Evolutionary conservation across 2,797 vertebrate species (phyloP).

Genomic region (Phalanger gymnotis): DNA sequence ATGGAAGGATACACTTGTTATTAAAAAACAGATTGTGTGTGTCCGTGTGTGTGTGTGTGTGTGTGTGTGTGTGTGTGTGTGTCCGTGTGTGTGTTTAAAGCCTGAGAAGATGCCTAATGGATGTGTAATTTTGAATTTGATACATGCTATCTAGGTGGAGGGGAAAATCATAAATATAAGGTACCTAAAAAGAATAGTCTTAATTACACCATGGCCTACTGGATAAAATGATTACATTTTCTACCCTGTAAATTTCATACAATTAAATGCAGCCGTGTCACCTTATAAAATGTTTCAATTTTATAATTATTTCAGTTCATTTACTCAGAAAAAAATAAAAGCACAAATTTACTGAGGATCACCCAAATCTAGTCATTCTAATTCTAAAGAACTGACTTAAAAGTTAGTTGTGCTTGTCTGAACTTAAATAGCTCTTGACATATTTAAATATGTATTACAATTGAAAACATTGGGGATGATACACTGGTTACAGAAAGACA

Average conservation of each 20-base stretch:
- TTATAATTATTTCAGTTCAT: conserved; percentile 89
- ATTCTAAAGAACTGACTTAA: conserved; percentile 78
- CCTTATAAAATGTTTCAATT: conserved; percentile 88
- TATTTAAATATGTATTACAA: conserved; percentile 87
- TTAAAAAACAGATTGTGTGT: conserved; percentile 75
- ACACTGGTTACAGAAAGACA: conserved; percentile 74
- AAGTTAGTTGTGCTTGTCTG: conserved; percentile 88
- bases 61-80: background rate
- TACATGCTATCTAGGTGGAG: conserved; percentile 78
- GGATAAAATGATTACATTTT: conserved; percentile 87
- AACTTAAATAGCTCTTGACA: conserved; percentile 87
- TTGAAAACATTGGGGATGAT: conserved; percentile 83
- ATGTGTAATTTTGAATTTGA: conserved; percentile 82
- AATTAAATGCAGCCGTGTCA: conserved; percentile 86
- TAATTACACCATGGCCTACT: conserved; percentile 86
- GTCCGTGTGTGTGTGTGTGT: background rate
- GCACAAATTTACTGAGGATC: conserved; percentile 85
- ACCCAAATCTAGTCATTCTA: conserved; percentile 83
- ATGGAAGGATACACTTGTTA: conserved; percentile 52
- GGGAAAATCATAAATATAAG: conserved; percentile 83
- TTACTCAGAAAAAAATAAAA: conserved; percentile 86
- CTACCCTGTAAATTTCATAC: conserved; percentile 86
- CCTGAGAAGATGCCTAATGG: conserved; percentile 75
- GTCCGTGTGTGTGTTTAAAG: conserved; percentile 20
- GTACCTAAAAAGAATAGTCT: conserved; percentile 83